Conservation (phyloP, 2,888 invertebrate genomes). For the Sinohyriopsis cumingii region DNA sequence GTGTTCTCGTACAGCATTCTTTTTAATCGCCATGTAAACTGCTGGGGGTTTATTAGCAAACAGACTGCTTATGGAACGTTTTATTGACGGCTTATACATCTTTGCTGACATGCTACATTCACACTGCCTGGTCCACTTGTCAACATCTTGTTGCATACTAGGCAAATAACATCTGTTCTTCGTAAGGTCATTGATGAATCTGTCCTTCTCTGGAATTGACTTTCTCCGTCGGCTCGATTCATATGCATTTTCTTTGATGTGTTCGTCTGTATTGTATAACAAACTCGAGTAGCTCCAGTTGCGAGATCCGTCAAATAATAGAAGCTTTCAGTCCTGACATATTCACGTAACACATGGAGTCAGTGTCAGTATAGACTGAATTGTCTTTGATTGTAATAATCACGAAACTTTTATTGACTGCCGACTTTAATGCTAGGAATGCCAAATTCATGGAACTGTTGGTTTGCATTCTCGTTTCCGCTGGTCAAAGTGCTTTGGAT, state of each 20-base stretch:
- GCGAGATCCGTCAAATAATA: slow-evolving; percentile 2
- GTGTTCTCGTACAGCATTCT: too few species aligned
- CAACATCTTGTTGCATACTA: too few species aligned
- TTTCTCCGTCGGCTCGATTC: slow-evolving; percentile 7
- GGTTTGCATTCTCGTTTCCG: slow-evolving; percentile 28
- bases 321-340: slow-evolving; percentile 22
- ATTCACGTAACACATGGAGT: slow-evolving; percentile 16
- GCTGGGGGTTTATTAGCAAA: slow-evolving; percentile 26
- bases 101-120: too few species aligned
- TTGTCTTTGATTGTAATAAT: slow-evolving; percentile 7
- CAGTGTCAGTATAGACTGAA: slow-evolving; percentile 20
- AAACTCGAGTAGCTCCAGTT: slow-evolving; percentile 18
- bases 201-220: too few species aligned
- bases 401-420: slow-evolving; percentile 21
- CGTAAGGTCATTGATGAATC: too few species aligned
- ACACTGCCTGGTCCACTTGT: too few species aligned
- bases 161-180: too few species aligned
- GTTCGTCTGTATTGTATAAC: slow-evolving; percentile 17
- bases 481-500: slow-evolving; percentile 25
- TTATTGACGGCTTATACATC: slow-evolving; percentile 5
- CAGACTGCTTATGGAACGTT: slow-evolving; percentile 20
- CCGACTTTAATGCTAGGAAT: slow-evolving; percentile 22
- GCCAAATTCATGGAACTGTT: slow-evolving; percentile 35
- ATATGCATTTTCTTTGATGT: slow-evolving; percentile 3
- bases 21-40: slow-evolving; percentile 21